These are phyloP conservation scores for Phortica variegata DNA, from an alignment of 1,140 invertebrate genomes.

Conservation along the genomic window DNA sequence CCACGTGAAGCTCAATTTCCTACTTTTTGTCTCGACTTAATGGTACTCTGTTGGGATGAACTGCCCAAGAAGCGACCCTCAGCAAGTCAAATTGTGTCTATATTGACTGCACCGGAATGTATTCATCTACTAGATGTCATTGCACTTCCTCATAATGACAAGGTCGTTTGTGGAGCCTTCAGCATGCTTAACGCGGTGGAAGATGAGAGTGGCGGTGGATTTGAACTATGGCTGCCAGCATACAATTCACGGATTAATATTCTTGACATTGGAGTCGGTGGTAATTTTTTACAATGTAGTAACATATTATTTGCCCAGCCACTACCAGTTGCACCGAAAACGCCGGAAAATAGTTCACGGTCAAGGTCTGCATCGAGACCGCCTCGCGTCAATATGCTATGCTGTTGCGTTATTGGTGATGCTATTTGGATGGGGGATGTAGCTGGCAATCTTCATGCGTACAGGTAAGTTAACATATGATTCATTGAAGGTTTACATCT, in stretches of 20 bases:
- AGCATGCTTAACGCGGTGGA: constrained; percentile 8
- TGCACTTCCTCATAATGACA: constrained; percentile 63
- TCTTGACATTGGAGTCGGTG: constrained; percentile 62
- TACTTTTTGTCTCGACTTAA: constrained; percentile 87
- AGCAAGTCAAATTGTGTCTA: constrained; percentile 89
- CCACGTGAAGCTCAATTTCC: constrained; percentile 83
- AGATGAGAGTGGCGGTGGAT: constrained; percentile 52
- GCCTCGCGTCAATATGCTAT: constrained; percentile 47
- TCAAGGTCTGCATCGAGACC: constrained; percentile 33
- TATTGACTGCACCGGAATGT: constrained; percentile 90
- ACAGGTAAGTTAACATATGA: too few relatives aligned
- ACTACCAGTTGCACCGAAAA: constrained; percentile 32
- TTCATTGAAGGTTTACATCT: background rate
- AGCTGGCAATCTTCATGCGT: constrained; percentile 76
- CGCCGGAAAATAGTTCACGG: constrained; percentile 28
- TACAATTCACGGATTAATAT: constrained; percentile 72
- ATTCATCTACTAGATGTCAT: constrained; percentile 83
- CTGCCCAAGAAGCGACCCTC: constrained; percentile 81
- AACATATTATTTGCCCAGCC: constrained; percentile 42
- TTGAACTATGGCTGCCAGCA: constrained; percentile 72
- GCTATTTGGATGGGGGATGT: constrained; percentile 86
- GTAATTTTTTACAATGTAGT: constrained; percentile 45
- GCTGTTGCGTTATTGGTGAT: constrained; percentile 63
- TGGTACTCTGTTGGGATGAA: constrained; percentile 94
- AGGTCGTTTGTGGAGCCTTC: constrained; percentile 59